A percentile compares a stretch with the other conserved stretches of the same genome.
Evolutionary conservation across 2,888 invertebrate genomes (phyloP).

Genomic region (Caenorhabditis uteleia): DNA sequence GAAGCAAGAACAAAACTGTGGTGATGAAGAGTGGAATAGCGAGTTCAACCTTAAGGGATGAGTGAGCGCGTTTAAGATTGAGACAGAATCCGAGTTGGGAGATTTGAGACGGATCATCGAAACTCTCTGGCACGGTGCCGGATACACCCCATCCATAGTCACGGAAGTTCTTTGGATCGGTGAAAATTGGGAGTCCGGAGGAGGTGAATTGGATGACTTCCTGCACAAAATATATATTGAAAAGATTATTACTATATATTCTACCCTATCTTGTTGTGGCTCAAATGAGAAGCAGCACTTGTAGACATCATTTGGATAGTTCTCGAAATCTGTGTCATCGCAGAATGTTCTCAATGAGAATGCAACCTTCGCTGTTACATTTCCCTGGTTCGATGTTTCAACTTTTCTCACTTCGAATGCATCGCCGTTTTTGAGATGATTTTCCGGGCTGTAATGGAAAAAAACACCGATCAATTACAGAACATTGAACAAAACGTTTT

Average conservation of each 20-base stretch:
- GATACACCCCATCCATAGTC: conserved; percentile 67
- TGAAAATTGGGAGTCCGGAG: conserved; percentile 67
- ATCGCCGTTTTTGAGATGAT: conserved; percentile 66
- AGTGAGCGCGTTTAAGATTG: conserved; percentile 64
- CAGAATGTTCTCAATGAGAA: conserved; percentile 67
- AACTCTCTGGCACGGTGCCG: conserved; percentile 61
- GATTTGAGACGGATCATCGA: conserved; percentile 59
- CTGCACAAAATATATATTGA: conserved; percentile 22
- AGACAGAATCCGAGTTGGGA: conserved; percentile 67
- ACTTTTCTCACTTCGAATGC: conserved; percentile 65
- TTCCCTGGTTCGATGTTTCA: conserved; percentile 61
- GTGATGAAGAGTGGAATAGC: conserved; percentile 61
- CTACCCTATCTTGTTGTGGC: conserved; percentile 56
- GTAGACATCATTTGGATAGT: conserved; percentile 68
- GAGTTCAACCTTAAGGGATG: conserved; percentile 62
- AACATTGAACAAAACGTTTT: no score
- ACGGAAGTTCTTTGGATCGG: conserved; percentile 68
- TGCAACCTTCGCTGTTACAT: conserved; percentile 64
- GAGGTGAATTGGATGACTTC: conserved; percentile 64
- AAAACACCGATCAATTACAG: no score
- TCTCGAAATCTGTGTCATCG: conserved; percentile 67
- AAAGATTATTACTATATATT: not conserved
- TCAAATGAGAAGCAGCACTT: conserved; percentile 67
- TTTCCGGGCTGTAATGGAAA: conserved; percentile 59
- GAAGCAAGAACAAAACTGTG: conserved; percentile 62